Conservation (phyloP, 2,113 vertebrate genomes). For the Boleophthalmus pectinirostris region DNA sequence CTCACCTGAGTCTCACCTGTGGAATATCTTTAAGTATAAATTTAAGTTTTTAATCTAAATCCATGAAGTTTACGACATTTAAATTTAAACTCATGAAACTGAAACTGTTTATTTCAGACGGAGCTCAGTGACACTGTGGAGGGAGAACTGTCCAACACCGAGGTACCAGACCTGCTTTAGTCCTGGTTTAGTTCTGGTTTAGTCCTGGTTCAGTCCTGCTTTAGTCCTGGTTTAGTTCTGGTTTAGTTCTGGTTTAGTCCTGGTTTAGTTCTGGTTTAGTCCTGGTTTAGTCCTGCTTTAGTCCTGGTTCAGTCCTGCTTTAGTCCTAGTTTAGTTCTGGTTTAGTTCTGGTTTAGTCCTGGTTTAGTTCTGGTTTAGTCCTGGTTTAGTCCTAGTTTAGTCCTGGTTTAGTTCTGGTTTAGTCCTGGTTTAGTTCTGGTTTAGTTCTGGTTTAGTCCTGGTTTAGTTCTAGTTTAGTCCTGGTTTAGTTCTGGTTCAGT, state of each 20-base stretch:
- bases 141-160: conserved; percentile 85
- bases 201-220: neutral
- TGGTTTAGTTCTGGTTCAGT: neutral
- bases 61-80: no score
- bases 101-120: conserved; percentile 81
- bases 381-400: conserved; percentile 3
- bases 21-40: no score
- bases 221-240: neutral
- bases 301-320: neutral
- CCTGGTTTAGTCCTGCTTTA: neutral
- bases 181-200: neutral
- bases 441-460: neutral
- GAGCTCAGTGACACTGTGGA: conserved; percentile 89
- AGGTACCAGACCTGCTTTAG: conserved; percentile 73
- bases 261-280: neutral
- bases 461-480: neutral
- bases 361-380: neutral
- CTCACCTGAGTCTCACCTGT: no score
- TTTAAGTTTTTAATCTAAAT: no score
- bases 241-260: neutral
- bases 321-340: no score
- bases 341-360: neutral
- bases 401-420: no score
- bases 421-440: neutral
- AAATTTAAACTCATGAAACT: no score